Conservation (phyloP, 35 echinoderm and acorn worm genomes). For the Heliocidaris tuberculata region DNA sequence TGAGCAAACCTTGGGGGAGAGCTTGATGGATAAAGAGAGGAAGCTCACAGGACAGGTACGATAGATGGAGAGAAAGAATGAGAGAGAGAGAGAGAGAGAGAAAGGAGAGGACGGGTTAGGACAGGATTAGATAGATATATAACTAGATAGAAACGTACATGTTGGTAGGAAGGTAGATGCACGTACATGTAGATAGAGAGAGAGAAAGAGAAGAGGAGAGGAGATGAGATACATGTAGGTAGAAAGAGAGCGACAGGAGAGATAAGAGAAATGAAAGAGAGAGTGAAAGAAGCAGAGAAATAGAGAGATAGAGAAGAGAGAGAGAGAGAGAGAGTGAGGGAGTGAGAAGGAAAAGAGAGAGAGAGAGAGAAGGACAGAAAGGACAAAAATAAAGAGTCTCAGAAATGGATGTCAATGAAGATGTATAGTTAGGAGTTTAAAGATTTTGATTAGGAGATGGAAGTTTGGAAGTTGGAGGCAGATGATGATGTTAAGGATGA, state of each 20-base stretch:
- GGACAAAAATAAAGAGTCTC: not conserved
- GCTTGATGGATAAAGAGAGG: slow-evolving; percentile 79
- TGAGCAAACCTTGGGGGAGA: slow-evolving; percentile 77
- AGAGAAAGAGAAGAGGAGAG: no score
- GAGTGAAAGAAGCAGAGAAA: not conserved
- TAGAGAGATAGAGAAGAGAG: not conserved
- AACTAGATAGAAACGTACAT: no score
- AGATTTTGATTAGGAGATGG: not conserved
- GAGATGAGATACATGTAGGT: no score
- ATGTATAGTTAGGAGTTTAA: not conserved
- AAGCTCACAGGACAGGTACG: slow-evolving; percentile 69
- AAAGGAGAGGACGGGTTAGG: no score
- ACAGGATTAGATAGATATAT: no score
- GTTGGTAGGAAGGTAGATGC: no score
- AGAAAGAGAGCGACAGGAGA: no score
- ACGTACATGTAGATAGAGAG: no score
- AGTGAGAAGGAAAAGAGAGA: not conserved
- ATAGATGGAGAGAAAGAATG: not conserved
- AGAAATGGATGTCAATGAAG: not conserved
- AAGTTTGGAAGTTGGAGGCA: not conserved
- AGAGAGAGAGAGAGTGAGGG: not conserved
- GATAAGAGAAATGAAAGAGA: no score
- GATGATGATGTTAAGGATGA: not conserved
- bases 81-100: no score
- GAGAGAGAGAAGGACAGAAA: not conserved